These are phyloP conservation scores for Ceratoteleas bidentatus DNA, from an alignment of 1,140 invertebrate species.

Conservation along the genomic window DNA sequence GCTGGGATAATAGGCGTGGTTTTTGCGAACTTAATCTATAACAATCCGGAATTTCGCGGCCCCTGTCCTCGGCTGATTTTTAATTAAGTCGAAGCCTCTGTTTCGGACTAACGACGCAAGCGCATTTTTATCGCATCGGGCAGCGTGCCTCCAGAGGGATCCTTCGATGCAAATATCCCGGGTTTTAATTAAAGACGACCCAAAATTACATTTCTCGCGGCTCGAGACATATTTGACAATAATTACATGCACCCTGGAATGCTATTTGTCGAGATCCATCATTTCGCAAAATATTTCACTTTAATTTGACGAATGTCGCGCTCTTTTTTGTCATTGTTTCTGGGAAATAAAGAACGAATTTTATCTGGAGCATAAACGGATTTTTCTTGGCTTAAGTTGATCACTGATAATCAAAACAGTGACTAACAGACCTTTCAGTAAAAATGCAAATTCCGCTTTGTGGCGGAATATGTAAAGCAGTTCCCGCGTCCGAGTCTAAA, in stretches of 20 bases:
- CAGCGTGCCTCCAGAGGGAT: not conserved
- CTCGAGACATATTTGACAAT: not conserved
- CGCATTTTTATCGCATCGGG: conserved; percentile 15
- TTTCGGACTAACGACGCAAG: conserved; percentile 1
- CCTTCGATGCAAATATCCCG: not conserved
- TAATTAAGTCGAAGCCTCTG: conserved; percentile 19
- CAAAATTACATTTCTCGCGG: not conserved
- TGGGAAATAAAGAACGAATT: not conserved
- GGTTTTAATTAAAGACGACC: not conserved
- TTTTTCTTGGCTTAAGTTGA: not conserved
- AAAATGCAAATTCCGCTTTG: conserved; percentile 4
- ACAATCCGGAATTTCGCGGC: conserved; percentile 23
- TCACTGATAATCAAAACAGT: not conserved
- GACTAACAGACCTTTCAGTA: conserved; percentile 1
- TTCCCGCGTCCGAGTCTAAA: not conserved
- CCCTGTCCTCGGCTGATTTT: conserved; percentile 1
- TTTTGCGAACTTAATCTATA: conserved; percentile 46
- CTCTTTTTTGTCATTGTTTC: conserved; percentile 1
- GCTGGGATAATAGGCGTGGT: conserved; percentile 47
- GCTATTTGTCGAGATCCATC: no score
- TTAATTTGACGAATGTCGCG: not conserved
- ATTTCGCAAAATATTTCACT: no score
- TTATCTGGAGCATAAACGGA: not conserved
- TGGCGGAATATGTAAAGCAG: conserved; percentile 1
- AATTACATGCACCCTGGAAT: not conserved